A percentile compares a stretch with the other conserved stretches of the same genome.
These are phyloP conservation scores for Salvelinus sp. DNA, from an alignment of 2,113 vertebrate genomes.

Conservation along the genomic window DNA sequence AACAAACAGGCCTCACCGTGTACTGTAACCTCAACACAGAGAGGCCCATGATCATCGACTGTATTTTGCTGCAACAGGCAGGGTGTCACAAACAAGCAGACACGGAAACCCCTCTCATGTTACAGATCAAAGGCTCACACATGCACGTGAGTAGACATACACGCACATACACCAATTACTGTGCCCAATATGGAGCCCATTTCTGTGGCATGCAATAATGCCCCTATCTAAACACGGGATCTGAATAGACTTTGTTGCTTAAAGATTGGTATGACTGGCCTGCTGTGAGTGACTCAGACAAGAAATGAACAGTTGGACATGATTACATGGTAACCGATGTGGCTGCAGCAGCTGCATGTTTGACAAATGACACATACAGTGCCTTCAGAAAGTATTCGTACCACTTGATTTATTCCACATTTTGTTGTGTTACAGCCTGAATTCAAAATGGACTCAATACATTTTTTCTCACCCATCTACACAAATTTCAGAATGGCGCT, in stretches of 20 bases:
- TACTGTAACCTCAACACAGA: conserved; percentile 32
- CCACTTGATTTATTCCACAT: no score
- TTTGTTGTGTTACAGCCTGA: no score
- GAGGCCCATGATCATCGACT: conserved; percentile 46
- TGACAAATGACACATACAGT: conserved; percentile 52
- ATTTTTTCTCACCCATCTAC: no score
- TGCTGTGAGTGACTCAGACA: not conserved
- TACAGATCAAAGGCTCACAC: conserved; percentile 9
- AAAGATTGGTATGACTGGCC: not conserved
- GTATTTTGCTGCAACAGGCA: conserved; percentile 48
- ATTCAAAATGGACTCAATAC: no score
- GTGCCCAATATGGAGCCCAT: not conserved
- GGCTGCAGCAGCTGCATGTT: not conserved
- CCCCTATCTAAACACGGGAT: not conserved
- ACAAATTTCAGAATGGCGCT: no score
- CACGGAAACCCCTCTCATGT: conserved; percentile 47
- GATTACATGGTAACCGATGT: not conserved
- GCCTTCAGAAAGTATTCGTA: no score
- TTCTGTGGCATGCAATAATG: not conserved
- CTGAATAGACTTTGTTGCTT: not conserved
- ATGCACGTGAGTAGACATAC: conserved; percentile 19
- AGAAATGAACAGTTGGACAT: not conserved
- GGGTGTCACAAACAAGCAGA: conserved; percentile 60
- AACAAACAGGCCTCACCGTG: not conserved
- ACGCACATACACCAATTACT: conserved; percentile 22